Conservation (phyloP, 2,113 vertebrate species). For the Onychorhynchus coronatus region DNA sequence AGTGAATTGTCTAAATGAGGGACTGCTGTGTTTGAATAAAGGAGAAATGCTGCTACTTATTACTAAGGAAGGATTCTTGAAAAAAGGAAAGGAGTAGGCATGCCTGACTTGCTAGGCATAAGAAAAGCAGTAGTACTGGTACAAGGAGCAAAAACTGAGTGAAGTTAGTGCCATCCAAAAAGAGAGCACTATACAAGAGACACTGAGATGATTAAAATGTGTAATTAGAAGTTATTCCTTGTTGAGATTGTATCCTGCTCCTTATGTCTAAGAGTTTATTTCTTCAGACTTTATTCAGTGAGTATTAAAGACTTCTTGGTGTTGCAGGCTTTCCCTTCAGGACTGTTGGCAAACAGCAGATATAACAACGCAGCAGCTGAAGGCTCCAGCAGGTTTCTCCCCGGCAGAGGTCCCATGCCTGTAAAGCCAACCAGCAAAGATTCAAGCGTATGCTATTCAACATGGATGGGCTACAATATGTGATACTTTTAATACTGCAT, state of each 20-base stretch:
- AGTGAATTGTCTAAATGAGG: not conserved
- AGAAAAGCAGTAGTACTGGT: not conserved
- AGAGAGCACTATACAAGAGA: not conserved
- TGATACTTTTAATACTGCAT: not conserved
- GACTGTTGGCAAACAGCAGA: not conserved
- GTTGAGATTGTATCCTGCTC: not conserved
- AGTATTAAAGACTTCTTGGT: not conserved
- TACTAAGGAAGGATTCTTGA: not conserved
- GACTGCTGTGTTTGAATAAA: not conserved
- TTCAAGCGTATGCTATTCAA: not conserved
- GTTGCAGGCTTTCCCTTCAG: not conserved
- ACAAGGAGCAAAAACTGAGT: not conserved
- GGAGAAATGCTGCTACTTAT: not conserved
- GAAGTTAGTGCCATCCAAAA: not conserved
- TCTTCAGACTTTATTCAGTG: not conserved
- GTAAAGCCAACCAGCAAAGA: not conserved
- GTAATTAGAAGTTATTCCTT: not conserved
- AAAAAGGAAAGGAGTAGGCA: not conserved
- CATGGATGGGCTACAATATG: not conserved
- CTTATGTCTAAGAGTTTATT: not conserved
- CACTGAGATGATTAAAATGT: not conserved
- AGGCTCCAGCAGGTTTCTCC: not conserved
- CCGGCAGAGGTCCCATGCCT: not conserved
- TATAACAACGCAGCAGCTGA: not conserved
- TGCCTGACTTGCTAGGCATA: not conserved